Conservation (phyloP, 2,888 invertebrate genomes). For the Amorpha juglandis region DNA sequence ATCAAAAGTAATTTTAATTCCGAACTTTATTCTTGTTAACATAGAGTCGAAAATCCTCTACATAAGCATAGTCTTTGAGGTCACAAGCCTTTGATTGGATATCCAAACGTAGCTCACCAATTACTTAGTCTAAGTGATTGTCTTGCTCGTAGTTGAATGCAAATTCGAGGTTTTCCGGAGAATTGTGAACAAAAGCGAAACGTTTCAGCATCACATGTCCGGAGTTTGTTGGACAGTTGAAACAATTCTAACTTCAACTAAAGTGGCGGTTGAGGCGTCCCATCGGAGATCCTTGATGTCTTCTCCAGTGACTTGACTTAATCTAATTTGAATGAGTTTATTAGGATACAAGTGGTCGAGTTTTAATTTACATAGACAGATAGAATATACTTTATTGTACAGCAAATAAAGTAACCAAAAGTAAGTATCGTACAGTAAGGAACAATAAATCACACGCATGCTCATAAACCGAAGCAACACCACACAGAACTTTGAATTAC, state of each 20-base stretch:
- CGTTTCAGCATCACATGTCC: slow-evolving; percentile 2
- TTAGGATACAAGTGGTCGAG: no score
- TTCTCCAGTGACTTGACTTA: not conserved
- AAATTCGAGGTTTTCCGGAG: slow-evolving; percentile 39
- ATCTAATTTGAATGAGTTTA: slow-evolving; percentile 7
- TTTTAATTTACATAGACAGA: no score
- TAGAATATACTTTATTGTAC: no score
- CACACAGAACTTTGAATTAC: no score
- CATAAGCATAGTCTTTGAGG: slow-evolving; percentile 46
- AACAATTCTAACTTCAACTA: slow-evolving; percentile 7
- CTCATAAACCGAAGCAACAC: no score
- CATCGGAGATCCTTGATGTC: not conserved
- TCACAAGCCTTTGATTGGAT: slow-evolving; percentile 72
- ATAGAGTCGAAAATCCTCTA: slow-evolving; percentile 44
- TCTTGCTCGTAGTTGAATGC: slow-evolving; percentile 57
- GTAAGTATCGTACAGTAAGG: no score
- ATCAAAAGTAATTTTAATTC: slow-evolving; percentile 36
- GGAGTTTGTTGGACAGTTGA: slow-evolving; percentile 2
- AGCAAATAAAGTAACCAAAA: no score
- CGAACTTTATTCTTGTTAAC: slow-evolving; percentile 33
- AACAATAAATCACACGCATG: no score
- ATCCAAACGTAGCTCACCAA: slow-evolving; percentile 72
- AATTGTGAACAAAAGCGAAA: slow-evolving; percentile 13
- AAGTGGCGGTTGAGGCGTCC: not conserved
- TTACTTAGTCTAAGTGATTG: slow-evolving; percentile 81